Base-by-base conservation (phyloP, 2,888 invertebrate genomes). In the Brassicogethes aeneus region DNA sequence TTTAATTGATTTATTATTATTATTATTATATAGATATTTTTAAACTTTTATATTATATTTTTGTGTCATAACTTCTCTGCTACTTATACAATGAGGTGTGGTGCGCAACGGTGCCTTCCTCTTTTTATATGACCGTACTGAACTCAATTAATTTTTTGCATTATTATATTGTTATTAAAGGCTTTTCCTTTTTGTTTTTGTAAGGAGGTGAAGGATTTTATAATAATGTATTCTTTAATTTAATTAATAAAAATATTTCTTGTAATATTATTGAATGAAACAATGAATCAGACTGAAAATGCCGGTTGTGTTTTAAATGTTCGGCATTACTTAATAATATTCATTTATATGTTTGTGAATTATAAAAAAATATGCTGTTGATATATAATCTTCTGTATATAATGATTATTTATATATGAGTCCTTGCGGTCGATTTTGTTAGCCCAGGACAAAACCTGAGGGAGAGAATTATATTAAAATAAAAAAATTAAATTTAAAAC, bases 401-500 rank as follows among this genome's bases (percentile, higher is more conserved):
- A 45, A 46, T 48, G 17, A 46, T 47, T 44, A 52, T 52, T 50
- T 47, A 47, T 44, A 47, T 40, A 45, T 55, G 62, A 62, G 64
- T 64, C 65, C 65, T 64, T 63, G 65, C 58, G 65, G 65, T 66
- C 64, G 59, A 61, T 62, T 64, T 63, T 66, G 65, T 65, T 65
- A 65, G 65, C 65, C 64, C 66, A 65, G 65, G 66, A 65, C 65
- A 65, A 23, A 23, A 57, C 60, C 62, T 62, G 66, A 65, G 66
- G 66, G 66, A 66, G 65, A 66, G 65, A 66, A 65, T 61, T 65
- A 66, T 62, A 62, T 64, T 62, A 52, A 59, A 55, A 45, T 47
- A 48, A 47, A 52, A 47, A 51, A 45, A n/a, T n/a, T n/a, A 43
- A 44, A 46, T 34, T 30, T 40, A 36, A 17, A 34, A 16, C 23